Conservation (phyloP, 2,888 invertebrate species). For the Trissonchulus sp. region DNA sequence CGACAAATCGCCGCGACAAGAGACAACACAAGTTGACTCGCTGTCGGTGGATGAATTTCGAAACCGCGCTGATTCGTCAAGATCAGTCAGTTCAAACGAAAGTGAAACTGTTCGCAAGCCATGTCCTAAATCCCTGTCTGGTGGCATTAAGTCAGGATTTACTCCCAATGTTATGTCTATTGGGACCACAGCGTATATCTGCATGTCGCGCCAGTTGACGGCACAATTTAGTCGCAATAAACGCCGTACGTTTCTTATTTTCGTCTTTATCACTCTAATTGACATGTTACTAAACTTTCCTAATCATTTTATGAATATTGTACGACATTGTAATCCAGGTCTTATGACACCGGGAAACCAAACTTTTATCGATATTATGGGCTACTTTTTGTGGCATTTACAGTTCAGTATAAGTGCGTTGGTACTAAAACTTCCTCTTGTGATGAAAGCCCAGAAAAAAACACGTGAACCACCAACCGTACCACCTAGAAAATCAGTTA, state of each 20-base stretch:
- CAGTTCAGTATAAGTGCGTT: neutral
- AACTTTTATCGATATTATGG: neutral
- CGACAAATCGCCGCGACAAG: neutral
- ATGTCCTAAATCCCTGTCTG: no score
- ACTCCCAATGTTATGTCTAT: neutral
- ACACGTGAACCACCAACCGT: no score
- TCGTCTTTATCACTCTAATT: neutral
- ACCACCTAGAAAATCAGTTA: no score
- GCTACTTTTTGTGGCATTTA: neutral
- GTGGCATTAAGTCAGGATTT: no score
- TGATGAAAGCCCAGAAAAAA: neutral
- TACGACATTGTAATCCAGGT: neutral
- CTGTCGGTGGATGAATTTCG: neutral
- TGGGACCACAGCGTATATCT: neutral
- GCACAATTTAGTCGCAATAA: neutral
- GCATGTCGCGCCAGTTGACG: neutral
- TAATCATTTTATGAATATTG: conserved; percentile 1
- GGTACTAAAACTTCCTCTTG: neutral
- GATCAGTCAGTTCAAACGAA: neutral
- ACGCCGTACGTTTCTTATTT: neutral
- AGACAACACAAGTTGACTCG: neutral
- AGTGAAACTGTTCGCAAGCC: no score
- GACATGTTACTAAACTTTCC: conserved; percentile 4
- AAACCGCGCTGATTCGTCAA: neutral
- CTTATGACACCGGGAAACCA: neutral